Evolutionary conservation across 2,797 vertebrate species (phyloP), one percentile per base, ranked within the genome.

Genomic region (Poeciliopsis infans): DNA sequence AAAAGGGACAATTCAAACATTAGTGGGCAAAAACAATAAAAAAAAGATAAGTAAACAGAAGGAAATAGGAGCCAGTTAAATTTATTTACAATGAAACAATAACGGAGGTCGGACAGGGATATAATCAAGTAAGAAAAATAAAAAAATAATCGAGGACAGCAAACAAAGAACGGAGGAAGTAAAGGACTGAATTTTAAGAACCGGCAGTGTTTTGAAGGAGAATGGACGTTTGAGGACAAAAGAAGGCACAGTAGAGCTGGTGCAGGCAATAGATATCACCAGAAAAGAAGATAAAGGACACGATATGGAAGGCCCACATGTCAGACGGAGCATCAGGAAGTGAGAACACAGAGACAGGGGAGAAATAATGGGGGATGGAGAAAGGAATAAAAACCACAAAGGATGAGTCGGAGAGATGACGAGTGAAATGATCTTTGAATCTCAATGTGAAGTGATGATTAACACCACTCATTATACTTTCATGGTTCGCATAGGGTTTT

Each of bases 391-490:
- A 68, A 68, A 23, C 36, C 20, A 41, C 10, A 41, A 41, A 68
- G 18, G 20, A 68, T 41, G 36, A 68, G 41, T 68, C 20, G 23
- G 64, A 68, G 33, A 68, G 36, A 68, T 68, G 33, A 68, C 1
- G 4, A 68, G 64, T 68, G 64, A 68, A 68, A 68, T 68, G 61
- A 66, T 66, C 61, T 66, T 66, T 66, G 64, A 68, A 68, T 23
- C 64, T 41, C 18, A 0, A 10, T 68, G 64, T 68, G 64, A 41
- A 15, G 36, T 68, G 18, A 39, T 41, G 33, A 68, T 41, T 41
- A 41, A 68, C 20, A 41, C 36, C 36, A 41, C 4, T 68, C 64
- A 25, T 39, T 66, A 66, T 39, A 16, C 25, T n/a, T 36, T 64
- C 20, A 36, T 64, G 7, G 7, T 7, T 64, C 7, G 36, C 20